These are phyloP conservation scores for Amblyteles armatorius DNA, from an alignment of 2,888 invertebrate genomes.

Conservation along the genomic window DNA sequence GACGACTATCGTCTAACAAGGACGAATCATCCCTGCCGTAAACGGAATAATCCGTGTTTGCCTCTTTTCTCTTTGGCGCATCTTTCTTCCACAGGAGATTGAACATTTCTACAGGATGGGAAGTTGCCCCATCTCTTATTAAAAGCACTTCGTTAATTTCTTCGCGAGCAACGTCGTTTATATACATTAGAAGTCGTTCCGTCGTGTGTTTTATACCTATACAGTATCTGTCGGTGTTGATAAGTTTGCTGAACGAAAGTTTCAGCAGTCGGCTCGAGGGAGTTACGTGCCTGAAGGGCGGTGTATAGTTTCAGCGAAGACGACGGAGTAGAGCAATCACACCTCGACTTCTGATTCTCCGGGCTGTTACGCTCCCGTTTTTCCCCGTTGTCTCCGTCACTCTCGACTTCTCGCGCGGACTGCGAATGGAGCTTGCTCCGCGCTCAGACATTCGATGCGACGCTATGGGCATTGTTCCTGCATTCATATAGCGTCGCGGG, in stretches of 20 bases:
- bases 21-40: background rate
- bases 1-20: background rate
- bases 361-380: conserved; percentile 45
- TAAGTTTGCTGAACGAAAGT: conserved; percentile 61
- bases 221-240: conserved; percentile 24
- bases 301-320: conserved; percentile 22
- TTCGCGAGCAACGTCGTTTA: conserved; percentile 39
- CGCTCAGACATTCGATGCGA: conserved; percentile 75
- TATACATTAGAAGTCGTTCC: conserved; percentile 41
- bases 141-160: conserved; percentile 53
- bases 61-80: conserved; percentile 11
- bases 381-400: conserved; percentile 31
- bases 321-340: conserved; percentile 47
- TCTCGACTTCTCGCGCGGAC: conserved; percentile 36
- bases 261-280: conserved; percentile 27
- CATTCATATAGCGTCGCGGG: conserved; percentile 65
- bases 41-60: background rate
- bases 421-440: conserved; percentile 1
- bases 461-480: conserved; percentile 74
- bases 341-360: conserved; percentile 55
- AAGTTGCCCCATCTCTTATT: conserved; percentile 19
- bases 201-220: conserved; percentile 19
- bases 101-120: background rate
- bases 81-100: conserved; percentile 19
- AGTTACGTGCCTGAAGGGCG: background rate